Evolutionary conservation across 2,797 vertebrate genomes (phyloP).

Genomic region (Malurus leucopterus): DNA sequence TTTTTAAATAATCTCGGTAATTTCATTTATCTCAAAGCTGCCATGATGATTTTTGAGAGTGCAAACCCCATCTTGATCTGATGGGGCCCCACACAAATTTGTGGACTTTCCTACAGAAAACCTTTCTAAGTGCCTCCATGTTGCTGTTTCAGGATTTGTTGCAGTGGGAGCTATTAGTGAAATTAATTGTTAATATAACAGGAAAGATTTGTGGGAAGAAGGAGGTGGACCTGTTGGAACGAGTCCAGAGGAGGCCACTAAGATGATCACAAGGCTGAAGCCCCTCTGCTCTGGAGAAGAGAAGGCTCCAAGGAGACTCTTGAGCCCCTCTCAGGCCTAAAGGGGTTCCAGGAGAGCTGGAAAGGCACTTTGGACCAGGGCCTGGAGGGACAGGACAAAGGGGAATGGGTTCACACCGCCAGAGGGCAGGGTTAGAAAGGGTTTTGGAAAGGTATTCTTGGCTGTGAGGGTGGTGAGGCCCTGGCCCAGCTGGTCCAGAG

Average conservation of each 20-base stretch:
- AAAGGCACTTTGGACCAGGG: background rate
- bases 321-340: background rate
- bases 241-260: background rate
- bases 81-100: accelerated
- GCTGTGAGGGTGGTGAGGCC: background rate
- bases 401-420: background rate
- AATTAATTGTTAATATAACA: background rate
- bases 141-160: background rate
- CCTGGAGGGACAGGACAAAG: background rate
- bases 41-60: background rate
- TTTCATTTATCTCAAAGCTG: background rate
- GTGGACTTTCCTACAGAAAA: background rate
- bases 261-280: background rate
- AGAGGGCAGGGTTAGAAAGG: background rate
- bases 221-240: background rate
- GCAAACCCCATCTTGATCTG: background rate
- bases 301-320: background rate
- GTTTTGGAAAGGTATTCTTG: background rate
- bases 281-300: background rate
- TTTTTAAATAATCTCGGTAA: background rate
- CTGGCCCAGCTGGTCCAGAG: background rate
- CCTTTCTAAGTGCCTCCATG: accelerated
- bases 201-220: background rate
- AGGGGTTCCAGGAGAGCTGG: background rate
- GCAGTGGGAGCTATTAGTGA: background rate